Evolutionary conservation across 1,140 invertebrate genomes (phyloP), one percentile per base, ranked within the genome.

Genomic region (Prorops nasuta): DNA sequence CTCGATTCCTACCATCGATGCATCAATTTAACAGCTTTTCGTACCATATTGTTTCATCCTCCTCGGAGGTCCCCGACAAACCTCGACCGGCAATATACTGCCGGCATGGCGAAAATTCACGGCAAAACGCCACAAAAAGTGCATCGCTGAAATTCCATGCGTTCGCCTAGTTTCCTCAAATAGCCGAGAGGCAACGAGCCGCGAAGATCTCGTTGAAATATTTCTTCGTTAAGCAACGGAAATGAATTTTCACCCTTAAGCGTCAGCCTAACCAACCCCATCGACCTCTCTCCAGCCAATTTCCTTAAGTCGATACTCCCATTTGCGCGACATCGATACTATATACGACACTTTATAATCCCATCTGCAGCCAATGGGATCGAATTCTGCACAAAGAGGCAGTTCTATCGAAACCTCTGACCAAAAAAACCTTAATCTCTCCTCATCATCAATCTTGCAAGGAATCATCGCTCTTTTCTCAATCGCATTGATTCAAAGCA

Each of bases 141-240:
- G 14, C 16, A 32, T 42, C 28, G 28, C 8, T 16, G 6, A 22
- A 42, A 52, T 52, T 40, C 43, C 45, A 3, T 16, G 38, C 38
- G 21, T 52, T 52, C 39, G 38, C 50, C 50, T 18, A 52, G 19
- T 52, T 52, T 42, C 45, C 40, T 21, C 31, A 52, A 52, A 52
- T 52, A 49, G 34, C 45, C 38, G 7, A 10, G 15, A 16, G 9
- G 9, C 31, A 15, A 32, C 46, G n/a, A 20, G 14, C 14, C 38
- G n/a, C 24, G 18, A 40, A 28, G 17, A 16, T 28, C 10, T 4
- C 10, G 24, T 28, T 28, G 4, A 10, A 28, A 28, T 28, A 28
- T 10, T 28, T 10, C 24, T 28, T 28, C 24, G 24, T 28, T 28
- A 28, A 28, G 24, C 24, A 10, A 28, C 4, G 24, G 24, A 28